Evolutionary conservation across 2,113 vertebrate species (phyloP), one percentile per base, ranked within the genome.

Genomic region (Elachura formosa): DNA sequence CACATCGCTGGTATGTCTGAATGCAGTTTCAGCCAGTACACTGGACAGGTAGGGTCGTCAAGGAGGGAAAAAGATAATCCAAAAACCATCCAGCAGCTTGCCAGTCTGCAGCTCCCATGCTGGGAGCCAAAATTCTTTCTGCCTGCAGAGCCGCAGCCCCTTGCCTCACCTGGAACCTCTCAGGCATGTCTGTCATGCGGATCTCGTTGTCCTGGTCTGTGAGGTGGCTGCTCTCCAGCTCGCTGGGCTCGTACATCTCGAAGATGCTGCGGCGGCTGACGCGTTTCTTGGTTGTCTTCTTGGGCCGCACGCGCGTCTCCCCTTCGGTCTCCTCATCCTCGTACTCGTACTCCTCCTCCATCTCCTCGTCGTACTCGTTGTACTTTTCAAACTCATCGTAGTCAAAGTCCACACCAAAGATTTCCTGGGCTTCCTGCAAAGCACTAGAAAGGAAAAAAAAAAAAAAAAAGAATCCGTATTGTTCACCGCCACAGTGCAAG

Each of bases 141-240:
- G 34, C 38, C 41, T 38, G 72, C 24, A 23, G 41, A 11, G 4
- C 3, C 0, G 29, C 40, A 41, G 52, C 13, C 33, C 64, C 17
- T 52, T 17, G 45, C 41, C 97, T 95, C 89, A 99, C 99, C 98
- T 99, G 99, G 97, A 99, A 99, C 84, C 99, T 98, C 97, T 99
- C 99, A 0, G 99, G 99, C 98, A 99, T 98, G 97, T 99, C 99
- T 16, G 99, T 99, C 54, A 99, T 96, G 69, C 99, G 99, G 96
- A 99, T 99, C 97, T 99, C 99, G 3, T 99, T 99, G 97, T 99
- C 99, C 96, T 99, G 99, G 96, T 99, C 99, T 0, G 99, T 99
- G 81, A 99, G 98, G 97, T 99, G 99, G 93, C 99, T 99, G 96
- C 99, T 99, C 94, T 99, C 99, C 80, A 99, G 98, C 96, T 99